phyloP scores from a whole-genome alignment of 2,888 invertebrate genomes.

The Ametastegia equiseti region DNA sequence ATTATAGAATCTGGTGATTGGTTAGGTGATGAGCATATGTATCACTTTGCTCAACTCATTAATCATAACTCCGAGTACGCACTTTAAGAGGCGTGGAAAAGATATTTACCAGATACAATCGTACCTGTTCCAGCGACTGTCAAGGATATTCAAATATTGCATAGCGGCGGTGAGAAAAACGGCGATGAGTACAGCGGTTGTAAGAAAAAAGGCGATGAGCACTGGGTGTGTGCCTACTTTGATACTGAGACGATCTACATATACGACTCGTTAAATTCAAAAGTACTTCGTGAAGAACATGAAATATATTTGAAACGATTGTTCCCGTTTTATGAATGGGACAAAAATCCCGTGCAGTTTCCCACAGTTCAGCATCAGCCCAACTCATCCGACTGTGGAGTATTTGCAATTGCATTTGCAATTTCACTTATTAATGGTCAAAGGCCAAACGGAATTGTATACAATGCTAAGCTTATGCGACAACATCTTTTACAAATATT shows the following conservation, averaged over 20 bases:
- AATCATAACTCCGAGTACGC: conserved; percentile 34
- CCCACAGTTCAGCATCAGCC: conserved; percentile 18
- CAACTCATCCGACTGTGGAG: conserved; percentile 38
- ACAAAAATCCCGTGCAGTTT: conserved; percentile 27
- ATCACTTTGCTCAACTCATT: conserved; percentile 46
- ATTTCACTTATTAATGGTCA: conserved; percentile 21
- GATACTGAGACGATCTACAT: conserved; percentile 48
- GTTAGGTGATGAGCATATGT: conserved; percentile 48
- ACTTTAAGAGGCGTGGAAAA: conserved; percentile 39
- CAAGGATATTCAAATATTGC: conserved; percentile 54
- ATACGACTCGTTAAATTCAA: conserved; percentile 49
- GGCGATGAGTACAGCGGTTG: too few species aligned
- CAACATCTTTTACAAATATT: conserved; percentile 23
- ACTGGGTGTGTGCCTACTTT: conserved; percentile 45
- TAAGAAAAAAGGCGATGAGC: not conserved
- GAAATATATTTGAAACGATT: conserved; percentile 40
- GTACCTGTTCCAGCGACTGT: conserved; percentile 39
- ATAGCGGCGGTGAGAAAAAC: conserved; percentile 48
- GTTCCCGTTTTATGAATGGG: conserved; percentile 43
- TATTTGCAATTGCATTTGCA: conserved; percentile 48
- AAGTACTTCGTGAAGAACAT: conserved; percentile 47
- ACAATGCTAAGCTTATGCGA: conserved; percentile 30
- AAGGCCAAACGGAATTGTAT: not conserved
- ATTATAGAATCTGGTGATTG: conserved; percentile 2
- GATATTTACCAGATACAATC: conserved; percentile 45